These are phyloP conservation scores for Drosophila rufa DNA, from an alignment of 1,140 invertebrate genomes.

Conservation along the genomic window DNA sequence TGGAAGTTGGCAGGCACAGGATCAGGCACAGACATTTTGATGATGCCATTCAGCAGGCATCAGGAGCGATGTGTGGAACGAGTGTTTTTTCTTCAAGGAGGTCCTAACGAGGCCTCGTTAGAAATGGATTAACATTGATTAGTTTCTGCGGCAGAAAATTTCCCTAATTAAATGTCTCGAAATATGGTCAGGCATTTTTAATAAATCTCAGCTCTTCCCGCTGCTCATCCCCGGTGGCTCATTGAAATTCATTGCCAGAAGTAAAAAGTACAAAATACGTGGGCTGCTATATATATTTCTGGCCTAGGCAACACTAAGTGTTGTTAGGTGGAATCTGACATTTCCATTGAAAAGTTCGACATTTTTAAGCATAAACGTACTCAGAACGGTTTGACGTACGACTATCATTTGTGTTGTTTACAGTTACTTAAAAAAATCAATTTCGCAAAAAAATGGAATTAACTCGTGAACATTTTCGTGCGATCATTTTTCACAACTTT, in stretches of 20 bases:
- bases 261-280: constrained; percentile 38
- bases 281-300: too few species aligned
- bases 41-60: constrained; percentile 55
- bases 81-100: constrained; percentile 22
- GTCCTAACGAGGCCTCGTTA: constrained; percentile 71
- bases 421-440: too few species aligned
- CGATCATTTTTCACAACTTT: too few species aligned
- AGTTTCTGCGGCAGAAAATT: constrained; percentile 43
- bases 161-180: constrained; percentile 47
- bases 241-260: constrained; percentile 45
- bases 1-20: constrained; percentile 46
- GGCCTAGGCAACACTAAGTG: too few species aligned
- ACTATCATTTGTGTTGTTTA: too few species aligned
- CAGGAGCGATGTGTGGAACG: constrained; percentile 18
- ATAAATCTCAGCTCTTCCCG: constrained; percentile 45
- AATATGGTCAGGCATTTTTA: constrained; percentile 37
- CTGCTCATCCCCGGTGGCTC: constrained; percentile 1
- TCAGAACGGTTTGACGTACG: too few species aligned
- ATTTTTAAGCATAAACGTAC: too few species aligned
- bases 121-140: constrained; percentile 82
- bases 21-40: constrained; percentile 51
- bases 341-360: too few species aligned
- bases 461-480: too few species aligned
- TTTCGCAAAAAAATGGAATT: too few species aligned
- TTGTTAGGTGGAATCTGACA: too few species aligned